Conservation (phyloP, 2,113 vertebrate genomes). For the Macrotis lagotis region DNA sequence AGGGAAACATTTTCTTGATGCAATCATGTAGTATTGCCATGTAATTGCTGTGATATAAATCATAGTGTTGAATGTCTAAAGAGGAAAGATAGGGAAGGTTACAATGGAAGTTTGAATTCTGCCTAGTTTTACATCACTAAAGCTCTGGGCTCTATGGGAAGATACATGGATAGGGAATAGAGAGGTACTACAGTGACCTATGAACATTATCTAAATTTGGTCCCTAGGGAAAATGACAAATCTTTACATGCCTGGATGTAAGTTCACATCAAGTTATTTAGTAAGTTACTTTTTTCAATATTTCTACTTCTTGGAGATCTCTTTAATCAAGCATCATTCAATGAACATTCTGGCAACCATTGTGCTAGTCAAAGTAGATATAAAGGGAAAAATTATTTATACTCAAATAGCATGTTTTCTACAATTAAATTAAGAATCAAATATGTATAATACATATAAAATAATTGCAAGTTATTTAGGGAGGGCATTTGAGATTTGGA, state of each 20-base stretch:
- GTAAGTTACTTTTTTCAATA: neutral
- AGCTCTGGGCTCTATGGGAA: neutral
- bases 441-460: neutral
- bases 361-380: neutral
- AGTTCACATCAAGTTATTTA: neutral
- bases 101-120: neutral
- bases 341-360: neutral
- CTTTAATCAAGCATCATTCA: neutral
- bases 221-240: neutral
- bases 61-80: neutral
- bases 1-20: neutral
- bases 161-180: neutral
- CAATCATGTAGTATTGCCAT: slow-evolving; percentile 7
- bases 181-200: neutral
- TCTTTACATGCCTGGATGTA: neutral
- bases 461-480: neutral
- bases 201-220: neutral
- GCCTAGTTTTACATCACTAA: neutral
- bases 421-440: neutral
- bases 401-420: neutral
- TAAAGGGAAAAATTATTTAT: neutral
- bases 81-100: neutral
- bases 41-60: neutral
- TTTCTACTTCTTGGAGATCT: neutral
- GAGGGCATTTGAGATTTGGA: neutral